Evolutionary conservation across 2,113 vertebrate genomes (phyloP), one percentile per base, ranked within the genome.

Genomic region (Morone chrysops): DNA sequence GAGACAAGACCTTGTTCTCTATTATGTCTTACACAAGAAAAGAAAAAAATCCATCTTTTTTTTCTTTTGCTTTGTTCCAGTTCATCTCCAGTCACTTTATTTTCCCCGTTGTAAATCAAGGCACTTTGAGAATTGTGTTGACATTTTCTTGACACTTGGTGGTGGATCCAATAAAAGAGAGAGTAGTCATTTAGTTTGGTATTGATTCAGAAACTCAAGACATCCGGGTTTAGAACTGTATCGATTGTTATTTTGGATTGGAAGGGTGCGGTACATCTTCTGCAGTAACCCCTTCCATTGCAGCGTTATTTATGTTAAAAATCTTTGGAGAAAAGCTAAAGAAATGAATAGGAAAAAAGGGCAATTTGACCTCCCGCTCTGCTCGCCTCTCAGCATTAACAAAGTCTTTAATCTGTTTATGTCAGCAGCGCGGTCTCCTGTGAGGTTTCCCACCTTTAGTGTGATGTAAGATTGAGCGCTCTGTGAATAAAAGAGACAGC

Each of bases 121-220:
- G 4, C 43, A 4, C 25, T 22, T 60, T 50, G 62, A 66, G n/a
- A 61, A 76, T 76, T 8, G 62, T 41, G 59, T 68, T 80, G 80
- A 87, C 84, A 43, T 71, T 81, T 78, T 86, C 43, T 47, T 78
- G 72, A 87, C 84, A 83, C 84, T 36, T 78, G 11, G n/a, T 38
- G 25, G 12, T 31, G 18, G 20, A 85, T 75, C 80, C 86, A 69
- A 41, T 81, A 73, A 79, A 81, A 81, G 76, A 45, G 36, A 67
- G 63, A 74, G 47, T 66, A 82, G 75, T 81, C 71, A 77, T 79
- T 88, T 87, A 41, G 76, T 69, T 74, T 12, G 40, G 7, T 87
- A 91, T 89, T 45, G 83, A 89, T 91, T 70, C 13, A 13, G 70
- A 63, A 74, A 16, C 50, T 72, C 36, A 1, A 57, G 36, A 22